Percentiles rank a stretch among this genome's conserved stretches.
phyloP scores from a whole-genome alignment of 2,888 invertebrate genomes.

The Andrena marginata region DNA sequence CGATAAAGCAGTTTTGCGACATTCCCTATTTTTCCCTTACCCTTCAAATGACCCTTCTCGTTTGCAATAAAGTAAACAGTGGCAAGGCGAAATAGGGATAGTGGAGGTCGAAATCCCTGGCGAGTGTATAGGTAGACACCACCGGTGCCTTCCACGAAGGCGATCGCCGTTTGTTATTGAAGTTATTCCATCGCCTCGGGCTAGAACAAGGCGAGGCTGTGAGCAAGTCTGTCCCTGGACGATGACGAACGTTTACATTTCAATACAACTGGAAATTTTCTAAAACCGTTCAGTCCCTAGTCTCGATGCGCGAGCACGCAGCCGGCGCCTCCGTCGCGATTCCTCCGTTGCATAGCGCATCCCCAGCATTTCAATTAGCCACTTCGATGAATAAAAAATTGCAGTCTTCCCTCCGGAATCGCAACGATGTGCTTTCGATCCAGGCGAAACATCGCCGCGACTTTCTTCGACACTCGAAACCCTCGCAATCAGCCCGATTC shows the following conservation, averaged over 20 bases:
- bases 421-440: not conserved
- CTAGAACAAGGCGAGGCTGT: constrained; percentile 80
- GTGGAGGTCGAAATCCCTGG: constrained; percentile 4
- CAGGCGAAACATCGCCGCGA: not conserved
- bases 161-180: constrained; percentile 78
- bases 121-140: constrained; percentile 56
- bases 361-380: constrained; percentile 61
- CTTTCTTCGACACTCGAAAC: not conserved
- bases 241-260: constrained; percentile 76
- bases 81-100: not conserved
- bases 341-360: constrained; percentile 59
- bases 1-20: too few relatives aligned
- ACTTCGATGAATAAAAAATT: constrained; percentile 33
- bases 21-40: too few relatives aligned
- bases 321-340: constrained; percentile 39
- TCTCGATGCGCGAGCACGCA: constrained; percentile 33
- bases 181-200: constrained; percentile 82
- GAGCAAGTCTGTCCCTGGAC: constrained; percentile 73
- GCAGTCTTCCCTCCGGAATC: constrained; percentile 13
- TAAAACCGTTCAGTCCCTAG: constrained; percentile 55
- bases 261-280: constrained; percentile 72
- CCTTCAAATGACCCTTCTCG: too few relatives aligned
- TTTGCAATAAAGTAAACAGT: not conserved
- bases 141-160: constrained; percentile 70
- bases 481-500: not conserved